Evolutionary conservation across 53 echinoderm and acorn worm genomes (phyloP).

Genomic region (Apostichopus leukothele): DNA sequence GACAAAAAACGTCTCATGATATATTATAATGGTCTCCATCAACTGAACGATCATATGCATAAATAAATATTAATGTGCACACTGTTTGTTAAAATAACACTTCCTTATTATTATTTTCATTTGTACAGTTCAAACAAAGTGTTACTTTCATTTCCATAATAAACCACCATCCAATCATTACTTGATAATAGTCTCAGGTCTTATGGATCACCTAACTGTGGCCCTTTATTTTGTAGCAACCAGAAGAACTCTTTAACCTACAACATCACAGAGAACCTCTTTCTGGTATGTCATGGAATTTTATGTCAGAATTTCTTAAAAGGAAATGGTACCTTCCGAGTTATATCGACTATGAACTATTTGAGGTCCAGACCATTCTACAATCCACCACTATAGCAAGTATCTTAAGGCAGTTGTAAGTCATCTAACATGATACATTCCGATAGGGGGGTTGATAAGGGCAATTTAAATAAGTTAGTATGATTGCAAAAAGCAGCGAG

Average conservation of each 20-base stretch:
- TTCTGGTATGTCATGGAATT: not conserved
- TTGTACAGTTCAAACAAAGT: no score
- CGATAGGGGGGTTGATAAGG: not conserved
- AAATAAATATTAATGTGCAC: no score
- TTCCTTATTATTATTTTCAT: no score
- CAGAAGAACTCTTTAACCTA: no score
- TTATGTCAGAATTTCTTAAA: not conserved
- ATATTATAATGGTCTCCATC: no score
- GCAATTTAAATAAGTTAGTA: not conserved
- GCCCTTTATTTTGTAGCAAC: not conserved
- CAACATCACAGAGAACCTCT: not conserved
- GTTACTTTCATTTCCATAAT: not conserved
- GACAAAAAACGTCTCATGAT: no score
- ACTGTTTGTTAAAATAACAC: no score
- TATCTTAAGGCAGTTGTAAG: not conserved
- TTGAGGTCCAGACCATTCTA: not conserved
- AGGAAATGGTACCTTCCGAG: not conserved
- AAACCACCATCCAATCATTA: not conserved
- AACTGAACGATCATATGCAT: no score
- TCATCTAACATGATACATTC: not conserved
- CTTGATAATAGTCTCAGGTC: not conserved
- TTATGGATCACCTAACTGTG: not conserved
- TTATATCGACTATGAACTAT: not conserved
- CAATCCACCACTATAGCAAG: not conserved
- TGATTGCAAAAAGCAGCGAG: no score